Evolutionary conservation across 2,888 invertebrate species (phyloP).

Genomic region (Cacoxenus indagator): DNA sequence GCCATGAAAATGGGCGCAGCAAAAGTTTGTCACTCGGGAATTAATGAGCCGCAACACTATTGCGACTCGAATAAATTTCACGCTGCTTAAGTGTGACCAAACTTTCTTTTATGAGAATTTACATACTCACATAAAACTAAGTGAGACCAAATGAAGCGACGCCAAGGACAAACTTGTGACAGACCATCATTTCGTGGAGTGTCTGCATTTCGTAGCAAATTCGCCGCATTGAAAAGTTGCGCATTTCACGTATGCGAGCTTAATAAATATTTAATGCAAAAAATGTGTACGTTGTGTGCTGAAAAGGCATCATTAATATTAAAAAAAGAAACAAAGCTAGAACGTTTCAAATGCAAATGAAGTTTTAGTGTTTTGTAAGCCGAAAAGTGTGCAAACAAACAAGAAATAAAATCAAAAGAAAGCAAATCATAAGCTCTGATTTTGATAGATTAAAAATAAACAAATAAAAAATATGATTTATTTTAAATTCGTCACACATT

Average conservation of each 20-base stretch:
- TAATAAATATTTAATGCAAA: conserved; percentile 54
- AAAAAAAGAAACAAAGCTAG: conserved; percentile 45
- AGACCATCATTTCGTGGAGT: conserved; percentile 9
- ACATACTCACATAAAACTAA: background rate
- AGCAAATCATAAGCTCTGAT: conserved; percentile 33
- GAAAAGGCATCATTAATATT: conserved; percentile 45
- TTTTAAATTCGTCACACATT: no score
- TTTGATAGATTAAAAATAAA: conserved; percentile 46
- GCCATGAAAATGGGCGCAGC: background rate
- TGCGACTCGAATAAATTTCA: conserved; percentile 8
- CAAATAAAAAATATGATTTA: background rate
- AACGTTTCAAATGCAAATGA: conserved; percentile 61
- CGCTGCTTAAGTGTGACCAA: conserved; percentile 10
- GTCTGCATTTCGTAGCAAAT: background rate
- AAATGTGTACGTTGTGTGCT: conserved; percentile 58
- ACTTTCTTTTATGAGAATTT: background rate
- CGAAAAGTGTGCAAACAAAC: conserved; percentile 22
- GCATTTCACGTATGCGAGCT: conserved; percentile 21
- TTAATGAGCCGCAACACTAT: conserved; percentile 21
- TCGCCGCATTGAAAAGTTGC: background rate
- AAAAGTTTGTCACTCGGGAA: conserved; percentile 10
- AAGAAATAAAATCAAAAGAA: conserved; percentile 20
- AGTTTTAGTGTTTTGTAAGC: conserved; percentile 53
- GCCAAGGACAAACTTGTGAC: background rate
- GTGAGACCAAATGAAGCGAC: background rate